Base-by-base conservation (phyloP, 2,888 invertebrate species). In the Eutolmus rufibarbis region DNA sequence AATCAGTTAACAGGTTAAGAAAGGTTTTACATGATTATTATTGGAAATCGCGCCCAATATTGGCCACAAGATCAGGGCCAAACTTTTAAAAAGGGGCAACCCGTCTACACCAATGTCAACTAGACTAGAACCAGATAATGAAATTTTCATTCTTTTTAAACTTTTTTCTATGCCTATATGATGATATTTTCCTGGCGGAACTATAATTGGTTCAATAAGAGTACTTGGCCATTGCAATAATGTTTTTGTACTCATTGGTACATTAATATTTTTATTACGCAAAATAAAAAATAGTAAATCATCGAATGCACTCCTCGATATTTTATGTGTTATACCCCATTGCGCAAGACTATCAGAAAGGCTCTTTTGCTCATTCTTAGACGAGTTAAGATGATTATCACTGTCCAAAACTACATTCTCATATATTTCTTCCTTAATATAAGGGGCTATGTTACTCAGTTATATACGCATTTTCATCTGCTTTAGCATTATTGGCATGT, bases 31-130 rank as follows among this genome's bases (percentile, higher is more conserved):
- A 51, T 74, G 5, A 19, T 23, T 43, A 14, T 66, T 19, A 5
- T 46, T 76, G 9, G 74, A 37, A 31, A 86, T 16, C n/a, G 86
- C 81, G 9, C 86, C 86, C 16, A 82, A 74, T 82, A 88, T 88
- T 79, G 74, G 88, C 86, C 86, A 87, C 9, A 87, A 79, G 2
- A 79, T 57, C 66, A 74, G 40, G 0, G 14, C 43, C 1, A 79
- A 88, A 56, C 88, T 87, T 79, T 86, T 86, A 31, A 46, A 79
- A 7, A 86, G 37, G 2, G 86, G 78, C 8, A 87, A 19, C 0
- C 79, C 79, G 86, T 86, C 76, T 23, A 85, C 37, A 19, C 31
- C 46, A 16, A 85, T 74, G n/a, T 85, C 74, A 40, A 85, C n/a
- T n/a, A n/a, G n/a, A n/a, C n/a, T n/a, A n/a, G 85, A 9, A 9